Percentiles rank a stretch among this genome's conserved stretches.
These are phyloP conservation scores for Gorsachius magnificus DNA, from an alignment of 2,797 vertebrate species.

Conservation along the genomic window DNA sequence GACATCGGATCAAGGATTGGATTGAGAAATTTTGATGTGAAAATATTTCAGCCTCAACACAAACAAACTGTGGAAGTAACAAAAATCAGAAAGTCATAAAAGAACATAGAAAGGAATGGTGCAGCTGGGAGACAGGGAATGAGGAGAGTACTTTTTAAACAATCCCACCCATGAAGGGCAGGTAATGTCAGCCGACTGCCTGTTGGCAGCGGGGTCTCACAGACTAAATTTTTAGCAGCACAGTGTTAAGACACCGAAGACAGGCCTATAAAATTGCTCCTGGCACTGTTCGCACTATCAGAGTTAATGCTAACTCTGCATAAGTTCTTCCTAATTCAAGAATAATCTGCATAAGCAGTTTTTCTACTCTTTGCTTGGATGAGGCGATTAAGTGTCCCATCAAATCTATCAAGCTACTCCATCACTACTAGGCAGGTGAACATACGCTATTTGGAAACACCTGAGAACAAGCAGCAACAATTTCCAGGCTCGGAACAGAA, in stretches of 20 bases:
- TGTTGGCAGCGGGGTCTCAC: neutral
- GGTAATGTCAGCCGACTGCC: neutral
- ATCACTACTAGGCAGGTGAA: neutral
- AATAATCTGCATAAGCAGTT: neutral
- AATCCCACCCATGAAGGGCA: neutral
- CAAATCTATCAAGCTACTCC: neutral
- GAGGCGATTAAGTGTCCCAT: neutral
- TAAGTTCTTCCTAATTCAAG: neutral
- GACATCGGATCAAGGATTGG: neutral
- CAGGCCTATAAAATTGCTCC: neutral
- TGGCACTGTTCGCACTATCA: neutral
- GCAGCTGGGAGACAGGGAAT: neutral
- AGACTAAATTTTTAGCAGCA: neutral
- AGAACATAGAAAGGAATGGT: neutral
- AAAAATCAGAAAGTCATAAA: neutral
- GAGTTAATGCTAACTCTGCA: neutral
- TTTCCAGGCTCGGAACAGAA: neutral
- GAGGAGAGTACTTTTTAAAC: neutral
- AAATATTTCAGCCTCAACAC: conserved; percentile 8
- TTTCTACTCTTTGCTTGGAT: neutral
- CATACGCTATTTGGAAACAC: neutral
- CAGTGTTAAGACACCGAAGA: neutral
- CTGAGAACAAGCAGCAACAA: neutral
- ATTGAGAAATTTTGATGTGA: neutral
- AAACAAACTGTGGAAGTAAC: neutral